These are phyloP conservation scores for Phortica okadai DNA, from an alignment of 2,888 invertebrate genomes.

Conservation along the genomic window DNA sequence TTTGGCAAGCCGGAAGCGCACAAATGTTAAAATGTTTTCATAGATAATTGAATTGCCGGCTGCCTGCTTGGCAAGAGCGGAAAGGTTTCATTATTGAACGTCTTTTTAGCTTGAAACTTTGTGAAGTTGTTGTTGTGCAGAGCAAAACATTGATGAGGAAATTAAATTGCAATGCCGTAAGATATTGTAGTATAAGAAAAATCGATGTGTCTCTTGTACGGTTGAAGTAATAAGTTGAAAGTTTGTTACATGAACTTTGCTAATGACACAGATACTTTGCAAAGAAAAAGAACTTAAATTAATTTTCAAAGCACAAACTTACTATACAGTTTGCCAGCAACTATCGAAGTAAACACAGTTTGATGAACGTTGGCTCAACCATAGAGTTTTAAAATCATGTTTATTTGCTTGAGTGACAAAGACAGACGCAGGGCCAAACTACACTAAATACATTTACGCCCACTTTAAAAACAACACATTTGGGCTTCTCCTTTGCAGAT, in stretches of 20 bases:
- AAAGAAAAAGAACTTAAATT: no score
- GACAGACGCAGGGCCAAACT: not conserved
- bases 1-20: no score
- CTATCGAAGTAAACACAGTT: no score
- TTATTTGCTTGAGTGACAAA: not conserved
- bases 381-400: no score
- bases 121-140: not conserved
- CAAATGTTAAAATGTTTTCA: not conserved
- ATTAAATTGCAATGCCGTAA: not conserved
- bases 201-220: not conserved
- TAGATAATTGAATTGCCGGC: constrained; percentile 16
- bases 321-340: no score
- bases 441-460: not conserved
- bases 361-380: no score
- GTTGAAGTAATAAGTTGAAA: not conserved
- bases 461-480: not conserved
- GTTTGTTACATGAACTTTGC: not conserved
- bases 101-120: not conserved
- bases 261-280: not conserved
- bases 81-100: not conserved
- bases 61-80: not conserved
- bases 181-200: not conserved
- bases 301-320: no score
- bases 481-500: not conserved
- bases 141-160: not conserved